These are phyloP conservation scores for Drosophila incognita DNA, from an alignment of 2,888 invertebrate genomes.

Conservation along the genomic window DNA sequence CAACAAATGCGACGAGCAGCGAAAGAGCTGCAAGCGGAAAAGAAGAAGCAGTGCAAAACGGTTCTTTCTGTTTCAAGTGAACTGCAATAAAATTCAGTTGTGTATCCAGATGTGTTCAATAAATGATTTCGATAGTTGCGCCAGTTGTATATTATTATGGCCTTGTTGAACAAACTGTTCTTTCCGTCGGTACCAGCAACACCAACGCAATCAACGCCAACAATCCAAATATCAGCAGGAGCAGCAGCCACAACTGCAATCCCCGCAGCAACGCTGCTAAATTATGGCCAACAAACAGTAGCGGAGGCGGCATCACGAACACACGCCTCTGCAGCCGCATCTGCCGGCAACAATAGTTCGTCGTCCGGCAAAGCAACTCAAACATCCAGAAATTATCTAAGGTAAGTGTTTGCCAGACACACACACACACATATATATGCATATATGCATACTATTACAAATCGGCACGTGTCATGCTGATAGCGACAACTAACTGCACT, in stretches of 20 bases:
- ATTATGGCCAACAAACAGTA: slow-evolving; percentile 61
- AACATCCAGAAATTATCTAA: slow-evolving; percentile 84
- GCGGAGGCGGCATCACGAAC: slow-evolving; percentile 68
- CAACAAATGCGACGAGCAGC: slow-evolving; percentile 10
- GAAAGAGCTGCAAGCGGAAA: slow-evolving; percentile 37
- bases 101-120: slow-evolving; percentile 76
- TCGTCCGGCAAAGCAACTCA: slow-evolving; percentile 76
- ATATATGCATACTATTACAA: slow-evolving; percentile 13
- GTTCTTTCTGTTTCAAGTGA: slow-evolving; percentile 53
- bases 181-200: slow-evolving; percentile 86
- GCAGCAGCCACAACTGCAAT: background rate
- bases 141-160: slow-evolving; percentile 86
- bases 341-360: slow-evolving; percentile 66
- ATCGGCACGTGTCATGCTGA: slow-evolving; percentile 48
- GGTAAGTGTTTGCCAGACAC: slow-evolving; percentile 74
- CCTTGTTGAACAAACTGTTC: slow-evolving; percentile 91
- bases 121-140: slow-evolving; percentile 69
- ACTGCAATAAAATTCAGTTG: slow-evolving; percentile 53
- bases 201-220: slow-evolving; percentile 52
- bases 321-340: slow-evolving; percentile 50
- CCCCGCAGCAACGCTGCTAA: slow-evolving; percentile 32
- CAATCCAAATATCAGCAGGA: slow-evolving; percentile 37
- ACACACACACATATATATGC: slow-evolving; percentile 13
- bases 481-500: slow-evolving; percentile 4
- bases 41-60: slow-evolving; percentile 31